Evolutionary conservation across 2,888 invertebrate genomes (phyloP).

Genomic region (Parascotia fuliginaria): DNA sequence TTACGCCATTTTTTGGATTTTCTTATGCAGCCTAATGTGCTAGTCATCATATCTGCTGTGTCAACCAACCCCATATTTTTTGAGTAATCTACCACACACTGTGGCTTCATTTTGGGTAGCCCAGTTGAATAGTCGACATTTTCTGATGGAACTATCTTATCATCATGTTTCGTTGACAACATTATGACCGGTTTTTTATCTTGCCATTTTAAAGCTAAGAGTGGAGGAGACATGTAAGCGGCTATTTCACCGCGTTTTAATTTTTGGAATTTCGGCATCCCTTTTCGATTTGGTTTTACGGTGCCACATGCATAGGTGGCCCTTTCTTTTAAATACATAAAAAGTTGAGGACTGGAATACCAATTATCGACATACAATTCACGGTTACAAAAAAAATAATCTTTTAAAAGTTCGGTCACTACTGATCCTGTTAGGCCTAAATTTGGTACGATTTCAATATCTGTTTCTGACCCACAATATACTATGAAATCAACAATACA

Average conservation of each 20-base stretch:
- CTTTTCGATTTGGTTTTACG: conserved; percentile 27
- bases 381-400: conserved; percentile 29
- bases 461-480: conserved; percentile 30
- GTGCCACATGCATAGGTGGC: conserved; percentile 38
- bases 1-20: conserved; percentile 55
- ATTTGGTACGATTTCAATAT: conserved; percentile 19
- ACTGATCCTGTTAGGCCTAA: conserved; percentile 29
- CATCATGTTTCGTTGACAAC: conserved; percentile 22
- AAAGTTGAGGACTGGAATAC: too few species aligned
- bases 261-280: conserved; percentile 31
- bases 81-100: conserved; percentile 45
- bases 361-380: conserved; percentile 37
- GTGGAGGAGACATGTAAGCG: conserved; percentile 11
- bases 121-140: conserved; percentile 16
- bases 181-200: conserved; percentile 46
- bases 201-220: too few species aligned
- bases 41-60: conserved; percentile 48
- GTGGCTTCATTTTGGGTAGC: conserved; percentile 23
- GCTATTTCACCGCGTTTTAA: conserved; percentile 10
- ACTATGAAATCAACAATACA: conserved; percentile 35
- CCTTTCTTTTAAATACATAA: conserved; percentile 30
- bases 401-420: conserved; percentile 30
- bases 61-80: conserved; percentile 53
- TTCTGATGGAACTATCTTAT: conserved; percentile 18
- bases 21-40: conserved; percentile 43